Conservation (phyloP, 2,888 invertebrate species). For the Acleris holmiana region DNA sequence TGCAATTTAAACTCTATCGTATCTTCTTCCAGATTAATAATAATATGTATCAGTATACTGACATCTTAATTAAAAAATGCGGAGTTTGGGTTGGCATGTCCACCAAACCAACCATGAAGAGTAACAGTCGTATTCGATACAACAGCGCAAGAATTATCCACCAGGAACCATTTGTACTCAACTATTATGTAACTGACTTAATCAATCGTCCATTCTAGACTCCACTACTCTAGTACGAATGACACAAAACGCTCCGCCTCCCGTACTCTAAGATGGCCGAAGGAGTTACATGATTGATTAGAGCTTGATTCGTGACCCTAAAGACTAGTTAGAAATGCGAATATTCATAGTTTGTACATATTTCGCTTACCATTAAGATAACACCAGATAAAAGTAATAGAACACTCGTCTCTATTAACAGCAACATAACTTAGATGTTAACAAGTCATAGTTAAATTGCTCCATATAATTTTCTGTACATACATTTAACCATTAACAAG, state of each 20-base stretch:
- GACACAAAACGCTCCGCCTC: slow-evolving; percentile 9
- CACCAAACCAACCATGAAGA: slow-evolving; percentile 5
- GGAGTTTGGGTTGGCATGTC: slow-evolving; percentile 2
- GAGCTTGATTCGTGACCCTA: slow-evolving; percentile 70
- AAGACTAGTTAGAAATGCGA: slow-evolving; percentile 83
- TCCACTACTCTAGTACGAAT: slow-evolving; percentile 1
- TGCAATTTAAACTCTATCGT: slow-evolving; percentile 65
- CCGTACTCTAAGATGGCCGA: slow-evolving; percentile 3
- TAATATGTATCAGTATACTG: slow-evolving; percentile 39
- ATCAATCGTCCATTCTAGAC: slow-evolving; percentile 12
- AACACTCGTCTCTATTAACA: slow-evolving; percentile 68
- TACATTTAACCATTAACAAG: slow-evolving; percentile 47
- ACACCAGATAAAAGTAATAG: slow-evolving; percentile 80
- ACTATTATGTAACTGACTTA: slow-evolving; percentile 8
- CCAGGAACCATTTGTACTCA: slow-evolving; percentile 16
- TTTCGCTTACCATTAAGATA: slow-evolving; percentile 80
- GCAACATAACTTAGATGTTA: slow-evolving; percentile 81
- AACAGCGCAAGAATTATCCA: not conserved
- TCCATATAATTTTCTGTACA: slow-evolving; percentile 54
- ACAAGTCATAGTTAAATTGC: slow-evolving; percentile 59
- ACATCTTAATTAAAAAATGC: slow-evolving; percentile 14
- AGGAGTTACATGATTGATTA: slow-evolving; percentile 11
- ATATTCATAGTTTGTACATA: slow-evolving; percentile 78
- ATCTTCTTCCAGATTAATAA: slow-evolving; percentile 60
- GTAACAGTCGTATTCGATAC: not conserved